Base-by-base conservation (phyloP, 1,140 invertebrate genomes). In the Panulirus ornatus region DNA sequence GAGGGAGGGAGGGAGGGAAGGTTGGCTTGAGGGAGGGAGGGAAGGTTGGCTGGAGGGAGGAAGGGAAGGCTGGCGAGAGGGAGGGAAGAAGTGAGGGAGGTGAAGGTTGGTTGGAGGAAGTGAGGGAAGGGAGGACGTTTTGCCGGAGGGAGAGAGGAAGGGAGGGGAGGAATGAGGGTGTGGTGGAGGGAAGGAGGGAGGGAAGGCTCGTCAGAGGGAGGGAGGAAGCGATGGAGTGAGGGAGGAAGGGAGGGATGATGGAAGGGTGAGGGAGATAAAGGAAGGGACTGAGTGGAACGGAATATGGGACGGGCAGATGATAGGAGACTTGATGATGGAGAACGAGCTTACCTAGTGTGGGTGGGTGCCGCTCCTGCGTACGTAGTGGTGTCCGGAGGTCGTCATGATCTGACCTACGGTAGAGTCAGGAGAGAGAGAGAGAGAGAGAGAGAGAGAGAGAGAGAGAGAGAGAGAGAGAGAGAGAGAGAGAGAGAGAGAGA, bases 401-500 rank as follows among this genome's bases (percentile, higher is more conserved):
- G 51, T 58, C 9, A 22, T 58, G 51, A 22, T 9, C 9, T 11
- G 51, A 58, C 9, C 9, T 9, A n/a, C n/a, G n/a, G n/a, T n/a
- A n/a, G n/a, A n/a, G n/a, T n/a, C n/a, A n/a, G n/a, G n/a, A n/a
- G n/a, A 58, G 51, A 58, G 51, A 58, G 51, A 58, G 51, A 58
- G 51, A 58, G 51, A 58, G 51, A 58, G 51, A 58, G 51, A 58
- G 51, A 58, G 51, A 58, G 51, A 58, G 51, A 58, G 51, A 58
- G 51, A 58, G 51, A 58, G 51, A 58, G 51, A 58, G 51, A 58
- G 51, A 58, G 51, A 58, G 51, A 58, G 51, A 58, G 51, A 58
- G 51, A 58, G 51, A 58, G 51, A 58, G 51, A 58, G 51, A 58
- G 51, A 58, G 51, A 58, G 51, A 58, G 51, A 58, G 51, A 58